Evolutionary conservation across 2,888 invertebrate species (phyloP).

Genomic region (Erebia epiphron): DNA sequence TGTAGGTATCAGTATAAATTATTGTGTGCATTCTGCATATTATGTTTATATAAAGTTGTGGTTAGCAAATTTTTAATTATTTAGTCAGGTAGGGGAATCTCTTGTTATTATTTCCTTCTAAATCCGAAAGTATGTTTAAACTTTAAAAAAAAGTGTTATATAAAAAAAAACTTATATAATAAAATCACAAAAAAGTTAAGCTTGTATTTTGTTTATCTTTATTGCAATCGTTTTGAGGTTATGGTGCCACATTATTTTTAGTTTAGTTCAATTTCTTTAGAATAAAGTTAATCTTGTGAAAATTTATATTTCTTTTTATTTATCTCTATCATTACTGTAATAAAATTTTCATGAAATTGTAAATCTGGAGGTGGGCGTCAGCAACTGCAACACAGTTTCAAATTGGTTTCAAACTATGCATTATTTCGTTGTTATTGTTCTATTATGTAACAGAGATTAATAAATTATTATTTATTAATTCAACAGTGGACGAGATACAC

Average conservation of each 20-base stretch:
- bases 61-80: not conserved
- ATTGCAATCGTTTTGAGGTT: slow-evolving; percentile 15
- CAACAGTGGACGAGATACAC: too few species aligned
- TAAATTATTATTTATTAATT: too few species aligned
- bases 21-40: not conserved
- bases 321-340: not conserved
- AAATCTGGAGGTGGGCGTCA: too few species aligned
- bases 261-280: slow-evolving; percentile 31
- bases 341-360: too few species aligned
- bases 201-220: slow-evolving; percentile 28
- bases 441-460: too few species aligned
- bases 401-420: too few species aligned
- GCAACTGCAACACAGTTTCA: too few species aligned
- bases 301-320: slow-evolving; percentile 31
- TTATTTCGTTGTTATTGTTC: too few species aligned
- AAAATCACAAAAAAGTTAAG: slow-evolving; percentile 17
- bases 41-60: not conserved
- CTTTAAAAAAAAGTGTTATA: not conserved
- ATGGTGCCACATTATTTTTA: slow-evolving; percentile 21
- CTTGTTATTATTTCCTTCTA: not conserved
- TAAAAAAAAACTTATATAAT: not conserved
- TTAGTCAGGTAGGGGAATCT: slow-evolving; percentile 5
- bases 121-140: not conserved
- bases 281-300: slow-evolving; percentile 48
- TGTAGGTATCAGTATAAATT: not conserved